phyloP scores from a whole-genome alignment of 2,113 vertebrate species.

The Nesoenas mayeri region DNA sequence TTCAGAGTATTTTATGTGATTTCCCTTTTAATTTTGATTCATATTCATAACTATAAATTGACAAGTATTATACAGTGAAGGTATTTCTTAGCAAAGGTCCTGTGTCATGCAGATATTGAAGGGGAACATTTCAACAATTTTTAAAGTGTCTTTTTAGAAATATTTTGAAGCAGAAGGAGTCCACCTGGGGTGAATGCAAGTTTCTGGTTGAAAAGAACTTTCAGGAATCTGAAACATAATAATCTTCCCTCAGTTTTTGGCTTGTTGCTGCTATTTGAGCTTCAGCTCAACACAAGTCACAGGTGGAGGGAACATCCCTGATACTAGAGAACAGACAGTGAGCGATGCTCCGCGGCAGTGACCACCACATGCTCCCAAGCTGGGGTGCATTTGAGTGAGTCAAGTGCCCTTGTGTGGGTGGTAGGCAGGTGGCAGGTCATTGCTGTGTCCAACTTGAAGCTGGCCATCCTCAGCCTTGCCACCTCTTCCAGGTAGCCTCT shows the following conservation, averaged over 20 bases:
- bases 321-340: background rate
- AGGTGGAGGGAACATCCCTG: background rate
- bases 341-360: fast-evolving
- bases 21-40: background rate
- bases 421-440: background rate
- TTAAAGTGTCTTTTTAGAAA: background rate
- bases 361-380: background rate
- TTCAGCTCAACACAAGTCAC: background rate
- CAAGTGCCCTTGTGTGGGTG: fast-evolving
- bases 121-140: background rate
- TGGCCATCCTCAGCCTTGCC: background rate
- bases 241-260: no score
- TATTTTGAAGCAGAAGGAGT: background rate
- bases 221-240: background rate
- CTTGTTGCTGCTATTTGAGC: background rate
- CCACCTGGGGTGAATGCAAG: background rate
- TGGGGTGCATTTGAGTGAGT: background rate
- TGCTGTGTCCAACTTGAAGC: fast-evolving
- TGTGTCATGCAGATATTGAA: background rate
- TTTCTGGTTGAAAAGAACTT: background rate
- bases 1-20: background rate
- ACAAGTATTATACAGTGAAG: background rate
- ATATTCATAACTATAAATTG: background rate
- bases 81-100: background rate
- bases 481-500: background rate